These are phyloP conservation scores for Toxostoma redivivum DNA, from an alignment of 2,113 vertebrate genomes.

Conservation along the genomic window DNA sequence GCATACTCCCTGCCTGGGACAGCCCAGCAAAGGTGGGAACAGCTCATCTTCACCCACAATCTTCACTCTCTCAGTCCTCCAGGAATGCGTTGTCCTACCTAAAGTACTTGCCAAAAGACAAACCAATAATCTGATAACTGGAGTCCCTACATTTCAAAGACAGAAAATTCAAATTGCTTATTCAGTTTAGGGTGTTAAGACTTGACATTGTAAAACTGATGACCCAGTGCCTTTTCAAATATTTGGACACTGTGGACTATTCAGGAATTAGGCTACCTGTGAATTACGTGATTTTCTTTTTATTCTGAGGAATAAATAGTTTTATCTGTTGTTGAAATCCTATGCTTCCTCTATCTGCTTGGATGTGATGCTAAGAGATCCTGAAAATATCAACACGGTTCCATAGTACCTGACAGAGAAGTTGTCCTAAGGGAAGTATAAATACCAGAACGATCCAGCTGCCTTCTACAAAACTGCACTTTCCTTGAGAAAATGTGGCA, in stretches of 20 bases:
- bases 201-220: neutral
- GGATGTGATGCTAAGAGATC: neutral
- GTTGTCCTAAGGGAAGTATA: neutral
- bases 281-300: neutral
- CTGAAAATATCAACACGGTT: neutral
- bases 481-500: neutral
- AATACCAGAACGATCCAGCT: neutral
- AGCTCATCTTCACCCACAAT: neutral
- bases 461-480: neutral
- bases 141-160: neutral
- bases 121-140: neutral
- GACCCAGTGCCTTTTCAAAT: neutral
- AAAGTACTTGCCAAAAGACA: neutral
- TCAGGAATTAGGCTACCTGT: constrained; percentile 13
- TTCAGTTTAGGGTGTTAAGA: neutral
- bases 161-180: neutral
- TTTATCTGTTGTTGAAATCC: neutral
- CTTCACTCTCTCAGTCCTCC: neutral
- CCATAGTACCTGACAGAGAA: neutral
- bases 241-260: neutral
- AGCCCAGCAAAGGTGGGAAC: neutral
- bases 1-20: neutral
- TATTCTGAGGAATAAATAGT: neutral
- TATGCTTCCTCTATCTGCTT: neutral
- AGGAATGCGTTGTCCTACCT: neutral